Evolutionary conservation across 2,888 invertebrate genomes (phyloP).

Genomic region (Ochropleura plecta): DNA sequence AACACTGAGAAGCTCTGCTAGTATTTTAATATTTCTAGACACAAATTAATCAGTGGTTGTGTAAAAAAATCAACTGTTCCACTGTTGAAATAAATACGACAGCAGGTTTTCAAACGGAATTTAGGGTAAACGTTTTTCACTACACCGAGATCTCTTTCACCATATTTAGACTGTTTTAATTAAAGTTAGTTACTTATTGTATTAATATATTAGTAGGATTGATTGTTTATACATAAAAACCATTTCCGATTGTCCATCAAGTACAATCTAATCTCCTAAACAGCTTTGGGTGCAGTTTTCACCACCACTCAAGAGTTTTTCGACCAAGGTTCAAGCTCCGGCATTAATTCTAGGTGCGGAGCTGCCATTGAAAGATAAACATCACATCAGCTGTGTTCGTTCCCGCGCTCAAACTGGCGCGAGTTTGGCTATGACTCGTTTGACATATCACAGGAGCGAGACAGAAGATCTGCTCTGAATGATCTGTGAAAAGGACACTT

Average conservation of each 20-base stretch:
- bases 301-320: slow-evolving; percentile 47
- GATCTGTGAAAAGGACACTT: background rate
- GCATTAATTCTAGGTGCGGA: slow-evolving; percentile 48
- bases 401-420: slow-evolving; percentile 53
- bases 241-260: slow-evolving; percentile 10
- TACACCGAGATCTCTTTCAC: background rate
- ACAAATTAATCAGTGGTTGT: background rate
- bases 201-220: too few species aligned
- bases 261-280: slow-evolving; percentile 40
- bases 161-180: background rate
- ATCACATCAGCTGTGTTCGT: slow-evolving; percentile 52
- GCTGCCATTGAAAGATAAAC: slow-evolving; percentile 54
- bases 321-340: slow-evolving; percentile 19
- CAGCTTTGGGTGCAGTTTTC: slow-evolving; percentile 47
- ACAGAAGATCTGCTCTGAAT: slow-evolving; percentile 30
- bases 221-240: too few species aligned
- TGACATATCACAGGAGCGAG: background rate
- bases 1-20: too few species aligned
- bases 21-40: background rate
- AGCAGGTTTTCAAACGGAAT: background rate
- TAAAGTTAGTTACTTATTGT: background rate
- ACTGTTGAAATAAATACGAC: background rate
- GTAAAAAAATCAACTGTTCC: background rate
- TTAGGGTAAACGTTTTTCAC: background rate
- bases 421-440: slow-evolving; percentile 23